Evolutionary conservation across 2,113 vertebrate species (phyloP).

Genomic region (Galeopterus variegatus): DNA sequence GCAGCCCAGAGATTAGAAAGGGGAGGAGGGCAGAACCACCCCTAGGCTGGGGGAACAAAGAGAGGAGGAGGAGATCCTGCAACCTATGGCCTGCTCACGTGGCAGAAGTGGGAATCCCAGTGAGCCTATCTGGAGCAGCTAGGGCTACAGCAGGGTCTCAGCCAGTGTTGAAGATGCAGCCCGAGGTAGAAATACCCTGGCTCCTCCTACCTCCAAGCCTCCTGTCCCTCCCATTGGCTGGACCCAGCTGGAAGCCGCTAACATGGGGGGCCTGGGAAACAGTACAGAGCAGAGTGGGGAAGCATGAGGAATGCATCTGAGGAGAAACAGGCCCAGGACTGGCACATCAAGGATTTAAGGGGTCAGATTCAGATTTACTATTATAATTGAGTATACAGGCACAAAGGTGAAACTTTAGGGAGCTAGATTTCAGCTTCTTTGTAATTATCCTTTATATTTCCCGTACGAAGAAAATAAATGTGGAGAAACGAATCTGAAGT

Average conservation of each 20-base stretch:
- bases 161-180: neutral
- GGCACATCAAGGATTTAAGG: neutral
- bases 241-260: neutral
- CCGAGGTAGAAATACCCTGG: neutral
- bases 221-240: neutral
- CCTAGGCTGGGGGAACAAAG: neutral
- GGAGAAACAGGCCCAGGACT: neutral
- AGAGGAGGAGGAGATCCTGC: neutral
- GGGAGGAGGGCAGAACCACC: neutral
- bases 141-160: neutral
- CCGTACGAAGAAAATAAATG: neutral
- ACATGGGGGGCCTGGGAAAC: neutral
- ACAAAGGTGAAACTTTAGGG: constrained; percentile 31
- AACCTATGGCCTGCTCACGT: neutral
- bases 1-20: neutral
- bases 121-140: neutral
- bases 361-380: neutral
- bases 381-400: neutral
- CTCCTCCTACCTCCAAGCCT: neutral
- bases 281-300: neutral
- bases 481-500: neutral
- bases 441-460: neutral
- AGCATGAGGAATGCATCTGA: neutral
- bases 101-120: neutral
- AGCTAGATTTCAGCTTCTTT: neutral